Conservation (phyloP, 1,140 invertebrate genomes). For the Macrotrachela quadricornifera region DNA sequence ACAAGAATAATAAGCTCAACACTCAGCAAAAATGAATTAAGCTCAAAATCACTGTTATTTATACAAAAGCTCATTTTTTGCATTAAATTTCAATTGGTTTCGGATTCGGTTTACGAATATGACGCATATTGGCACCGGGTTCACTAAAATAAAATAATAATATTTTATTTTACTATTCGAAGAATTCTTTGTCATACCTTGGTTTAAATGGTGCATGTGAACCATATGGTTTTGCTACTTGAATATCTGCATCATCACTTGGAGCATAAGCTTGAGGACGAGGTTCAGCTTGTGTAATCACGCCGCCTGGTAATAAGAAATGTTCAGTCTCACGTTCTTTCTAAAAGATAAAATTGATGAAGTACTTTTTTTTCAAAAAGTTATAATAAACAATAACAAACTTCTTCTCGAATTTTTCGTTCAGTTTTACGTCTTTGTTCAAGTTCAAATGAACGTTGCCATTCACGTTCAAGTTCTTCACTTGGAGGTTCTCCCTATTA, state of each 20-base stretch:
- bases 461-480: slow-evolving; percentile 20
- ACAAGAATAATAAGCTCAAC: too few species aligned
- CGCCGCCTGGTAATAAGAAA: slow-evolving; percentile 22
- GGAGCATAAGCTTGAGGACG: slow-evolving; percentile 31
- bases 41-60: too few species aligned
- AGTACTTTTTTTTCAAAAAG: too few species aligned
- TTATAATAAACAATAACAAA: too few species aligned
- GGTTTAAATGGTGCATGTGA: slow-evolving; percentile 30
- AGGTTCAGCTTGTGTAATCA: slow-evolving; percentile 27
- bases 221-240: slow-evolving; percentile 29
- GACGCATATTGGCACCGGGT: slow-evolving; percentile 25
- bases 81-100: slow-evolving; percentile 30
- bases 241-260: slow-evolving; percentile 27
- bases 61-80: too few species aligned
- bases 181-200: background rate
- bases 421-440: slow-evolving; percentile 15
- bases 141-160: slow-evolving; percentile 10
- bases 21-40: too few species aligned
- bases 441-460: slow-evolving; percentile 13
- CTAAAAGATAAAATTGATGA: too few species aligned
- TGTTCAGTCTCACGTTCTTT: slow-evolving; percentile 20
- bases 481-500: slow-evolving; percentile 23
- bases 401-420: too few species aligned
- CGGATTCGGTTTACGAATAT: slow-evolving; percentile 28
- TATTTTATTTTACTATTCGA: too few species aligned